Percentiles rank a stretch among this genome's conserved stretches.
phyloP scores from a whole-genome alignment of 2,797 vertebrate species.

The Coluber constrictor region DNA sequence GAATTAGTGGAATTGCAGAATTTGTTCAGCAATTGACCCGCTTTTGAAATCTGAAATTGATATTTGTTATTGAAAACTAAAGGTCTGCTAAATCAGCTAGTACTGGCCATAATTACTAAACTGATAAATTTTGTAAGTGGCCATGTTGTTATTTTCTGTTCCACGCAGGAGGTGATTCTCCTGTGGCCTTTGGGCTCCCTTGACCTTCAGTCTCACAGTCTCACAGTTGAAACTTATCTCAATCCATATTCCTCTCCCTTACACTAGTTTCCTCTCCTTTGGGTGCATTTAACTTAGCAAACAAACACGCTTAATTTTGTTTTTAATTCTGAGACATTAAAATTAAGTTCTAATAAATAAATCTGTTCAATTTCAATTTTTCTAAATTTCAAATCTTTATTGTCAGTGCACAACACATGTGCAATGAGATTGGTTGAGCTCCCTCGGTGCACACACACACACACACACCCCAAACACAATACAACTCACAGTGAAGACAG shows the following conservation, averaged over 20 bases:
- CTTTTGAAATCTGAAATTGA: not conserved
- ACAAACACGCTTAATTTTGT: not conserved
- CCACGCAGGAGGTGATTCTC: not conserved
- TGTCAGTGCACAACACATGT: too few relatives aligned
- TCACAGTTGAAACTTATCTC: not conserved
- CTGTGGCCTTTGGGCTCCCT: not conserved
- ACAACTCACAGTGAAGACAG: too few relatives aligned
- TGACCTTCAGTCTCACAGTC: not conserved
- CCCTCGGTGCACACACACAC: too few relatives aligned
- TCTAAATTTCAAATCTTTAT: too few relatives aligned
- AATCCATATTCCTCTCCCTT: not conserved
- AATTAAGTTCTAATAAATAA: not conserved
- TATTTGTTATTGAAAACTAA: not conserved
- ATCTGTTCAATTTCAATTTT: too few relatives aligned
- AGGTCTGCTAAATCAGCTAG: not conserved
- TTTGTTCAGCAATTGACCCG: not conserved
- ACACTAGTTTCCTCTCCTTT: not conserved
- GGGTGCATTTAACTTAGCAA: not conserved
- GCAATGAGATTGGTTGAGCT: too few relatives aligned
- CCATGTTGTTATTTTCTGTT: not conserved
- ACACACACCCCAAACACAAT: too few relatives aligned
- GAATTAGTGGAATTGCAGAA: not conserved
- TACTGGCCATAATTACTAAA: not conserved
- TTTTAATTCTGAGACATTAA: not conserved
- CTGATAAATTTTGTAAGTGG: not conserved